Evolutionary conservation across 2,113 vertebrate species (phyloP).

Genomic region (Dipodomys spectabilis): DNA sequence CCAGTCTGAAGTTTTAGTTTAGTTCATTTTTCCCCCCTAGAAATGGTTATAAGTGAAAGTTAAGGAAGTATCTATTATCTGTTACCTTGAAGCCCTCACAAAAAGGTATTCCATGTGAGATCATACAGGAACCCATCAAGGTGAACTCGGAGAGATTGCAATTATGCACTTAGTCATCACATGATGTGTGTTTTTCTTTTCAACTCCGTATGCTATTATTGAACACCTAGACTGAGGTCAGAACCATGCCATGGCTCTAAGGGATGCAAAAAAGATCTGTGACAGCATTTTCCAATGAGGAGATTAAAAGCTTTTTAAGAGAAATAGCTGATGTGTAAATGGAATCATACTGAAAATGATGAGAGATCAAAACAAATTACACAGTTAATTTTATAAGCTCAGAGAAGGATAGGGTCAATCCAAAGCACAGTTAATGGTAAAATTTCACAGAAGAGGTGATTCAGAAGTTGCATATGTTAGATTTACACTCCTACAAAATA

Average conservation of each 20-base stretch:
- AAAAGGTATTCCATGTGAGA: conserved; percentile 13
- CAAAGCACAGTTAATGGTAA: conserved; percentile 22
- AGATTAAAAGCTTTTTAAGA: not conserved
- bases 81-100: not conserved
- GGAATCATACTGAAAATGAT: not conserved
- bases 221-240: conserved; percentile 42
- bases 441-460: not conserved
- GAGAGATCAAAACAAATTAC: not conserved
- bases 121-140: not conserved
- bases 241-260: not conserved
- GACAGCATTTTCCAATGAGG: not conserved
- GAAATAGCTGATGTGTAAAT: conserved; percentile 7
- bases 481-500: not conserved
- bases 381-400: not conserved
- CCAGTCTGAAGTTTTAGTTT: conserved; percentile 34
- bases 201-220: not conserved
- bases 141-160: conserved; percentile 22
- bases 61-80: not conserved
- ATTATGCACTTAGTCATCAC: not conserved
- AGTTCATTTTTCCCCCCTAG: not conserved
- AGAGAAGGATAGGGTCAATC: not conserved
- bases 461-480: not conserved
- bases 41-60: not conserved
- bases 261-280: not conserved
- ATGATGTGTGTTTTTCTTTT: conserved; percentile 13